These are phyloP conservation scores for Ferdinandea cuprea DNA, from an alignment of 2,888 invertebrate genomes.

Conservation along the genomic window DNA sequence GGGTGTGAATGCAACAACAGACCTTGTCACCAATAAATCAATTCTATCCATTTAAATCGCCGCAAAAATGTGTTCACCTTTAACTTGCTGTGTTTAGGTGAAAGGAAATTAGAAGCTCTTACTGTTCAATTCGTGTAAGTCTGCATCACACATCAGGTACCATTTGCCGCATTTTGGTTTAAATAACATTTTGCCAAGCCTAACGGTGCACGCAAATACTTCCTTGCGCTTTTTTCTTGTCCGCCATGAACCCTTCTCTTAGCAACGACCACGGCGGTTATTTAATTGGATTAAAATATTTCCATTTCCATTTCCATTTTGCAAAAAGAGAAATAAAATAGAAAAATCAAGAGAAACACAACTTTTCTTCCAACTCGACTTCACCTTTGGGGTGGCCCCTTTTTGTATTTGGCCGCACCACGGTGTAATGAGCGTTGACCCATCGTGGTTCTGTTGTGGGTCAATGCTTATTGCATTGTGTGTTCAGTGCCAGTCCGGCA, in stretches of 20 bases:
- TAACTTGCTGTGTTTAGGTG: constrained; percentile 12
- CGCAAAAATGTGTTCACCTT: constrained; percentile 24
- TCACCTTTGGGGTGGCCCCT: constrained; percentile 35
- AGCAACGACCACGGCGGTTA: not conserved
- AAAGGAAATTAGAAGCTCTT: constrained; percentile 20
- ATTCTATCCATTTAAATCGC: not conserved
- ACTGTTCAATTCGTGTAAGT: constrained; percentile 3
- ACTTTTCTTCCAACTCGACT: constrained; percentile 17
- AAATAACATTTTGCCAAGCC: constrained; percentile 25
- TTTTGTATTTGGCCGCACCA: constrained; percentile 24
- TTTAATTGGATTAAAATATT: constrained; percentile 57
- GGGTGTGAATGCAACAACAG: too few relatives aligned
- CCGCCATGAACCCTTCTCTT: constrained; percentile 7
- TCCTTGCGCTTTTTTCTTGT: constrained; percentile 32
- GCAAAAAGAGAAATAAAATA: constrained; percentile 6
- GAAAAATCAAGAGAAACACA: constrained; percentile 37
- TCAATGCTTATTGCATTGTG: constrained; percentile 48
- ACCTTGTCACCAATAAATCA: not conserved
- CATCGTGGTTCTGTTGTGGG: constrained; percentile 30
- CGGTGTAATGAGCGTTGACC: constrained; percentile 40
- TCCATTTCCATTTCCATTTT: constrained; percentile 28
- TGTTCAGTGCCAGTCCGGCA: not conserved
- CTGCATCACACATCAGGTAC: not conserved
- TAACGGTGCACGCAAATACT: constrained; percentile 44
- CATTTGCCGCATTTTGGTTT: constrained; percentile 39